Conservation (phyloP, 2,113 vertebrate species). For the Strix aluco region DNA sequence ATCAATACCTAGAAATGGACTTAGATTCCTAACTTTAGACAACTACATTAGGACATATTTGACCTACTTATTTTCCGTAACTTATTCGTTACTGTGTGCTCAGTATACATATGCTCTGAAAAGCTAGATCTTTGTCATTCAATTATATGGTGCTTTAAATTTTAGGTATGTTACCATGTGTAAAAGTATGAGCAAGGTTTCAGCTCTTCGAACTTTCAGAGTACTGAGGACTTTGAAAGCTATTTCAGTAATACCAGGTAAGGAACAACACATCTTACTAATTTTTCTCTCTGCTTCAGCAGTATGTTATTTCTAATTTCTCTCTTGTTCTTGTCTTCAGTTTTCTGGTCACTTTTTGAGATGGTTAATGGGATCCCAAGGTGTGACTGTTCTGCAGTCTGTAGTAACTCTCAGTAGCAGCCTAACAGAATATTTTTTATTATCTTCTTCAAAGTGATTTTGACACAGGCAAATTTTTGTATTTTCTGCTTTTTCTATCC, state of each 20-base stretch:
- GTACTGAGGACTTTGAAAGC: conserved; percentile 93
- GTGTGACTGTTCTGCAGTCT: background rate
- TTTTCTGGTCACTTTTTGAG: background rate
- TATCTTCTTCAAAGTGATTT: background rate
- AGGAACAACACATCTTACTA: conserved; percentile 18
- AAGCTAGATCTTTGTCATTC: background rate
- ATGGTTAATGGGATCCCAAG: background rate
- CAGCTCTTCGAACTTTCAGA: conserved; percentile 89
- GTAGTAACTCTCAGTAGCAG: background rate
- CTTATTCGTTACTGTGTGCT: background rate
- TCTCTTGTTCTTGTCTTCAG: background rate
- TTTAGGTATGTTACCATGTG: conserved; percentile 19
- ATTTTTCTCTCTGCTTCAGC: background rate
- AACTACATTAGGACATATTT: background rate
- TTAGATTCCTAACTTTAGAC: background rate
- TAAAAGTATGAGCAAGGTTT: conserved; percentile 44
- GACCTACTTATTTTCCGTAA: background rate
- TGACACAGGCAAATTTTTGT: background rate
- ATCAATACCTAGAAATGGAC: background rate
- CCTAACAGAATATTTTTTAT: background rate
- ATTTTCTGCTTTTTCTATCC: background rate
- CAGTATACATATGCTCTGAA: background rate
- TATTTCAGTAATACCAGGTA: conserved; percentile 94
- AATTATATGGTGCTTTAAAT: background rate
- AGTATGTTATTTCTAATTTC: background rate